Evolutionary conservation across 2,888 invertebrate genomes (phyloP).

Genomic region (Papilio elwesi): DNA sequence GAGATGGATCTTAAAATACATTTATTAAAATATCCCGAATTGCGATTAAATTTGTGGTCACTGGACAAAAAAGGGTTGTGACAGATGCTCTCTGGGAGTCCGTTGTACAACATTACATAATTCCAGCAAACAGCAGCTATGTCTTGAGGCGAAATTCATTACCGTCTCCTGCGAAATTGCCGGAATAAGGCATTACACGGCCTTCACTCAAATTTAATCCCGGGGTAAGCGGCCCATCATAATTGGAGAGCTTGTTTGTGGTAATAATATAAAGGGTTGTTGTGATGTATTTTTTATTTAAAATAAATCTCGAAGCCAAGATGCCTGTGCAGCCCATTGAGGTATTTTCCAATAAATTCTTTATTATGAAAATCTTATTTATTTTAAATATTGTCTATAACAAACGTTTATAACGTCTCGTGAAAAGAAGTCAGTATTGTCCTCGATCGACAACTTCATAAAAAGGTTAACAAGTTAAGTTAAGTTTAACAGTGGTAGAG

Average conservation of each 20-base stretch:
- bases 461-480: too few relatives aligned
- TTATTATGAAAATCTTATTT: too few relatives aligned
- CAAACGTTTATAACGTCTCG: too few relatives aligned
- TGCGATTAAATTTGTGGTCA: constrained; percentile 34
- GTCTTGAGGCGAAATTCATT: constrained; percentile 72
- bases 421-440: too few relatives aligned
- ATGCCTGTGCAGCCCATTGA: constrained; percentile 1
- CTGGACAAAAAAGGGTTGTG: constrained; percentile 66
- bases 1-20: neutral
- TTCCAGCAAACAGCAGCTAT: constrained; percentile 57
- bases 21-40: neutral
- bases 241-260: constrained; percentile 54
- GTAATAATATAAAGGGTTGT: constrained; percentile 44
- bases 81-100: constrained; percentile 57
- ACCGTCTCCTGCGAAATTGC: constrained; percentile 48
- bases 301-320: constrained; percentile 21
- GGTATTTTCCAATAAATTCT: neutral
- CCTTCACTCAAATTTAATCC: constrained; percentile 51
- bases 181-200: constrained; percentile 46
- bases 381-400: too few relatives aligned
- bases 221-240: constrained; percentile 47
- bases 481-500: too few relatives aligned
- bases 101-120: constrained; percentile 50
- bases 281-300: constrained; percentile 27
- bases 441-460: too few relatives aligned